Evolutionary conservation across 1,140 invertebrate genomes (phyloP).

Genomic region (Leucophenga varia): DNA sequence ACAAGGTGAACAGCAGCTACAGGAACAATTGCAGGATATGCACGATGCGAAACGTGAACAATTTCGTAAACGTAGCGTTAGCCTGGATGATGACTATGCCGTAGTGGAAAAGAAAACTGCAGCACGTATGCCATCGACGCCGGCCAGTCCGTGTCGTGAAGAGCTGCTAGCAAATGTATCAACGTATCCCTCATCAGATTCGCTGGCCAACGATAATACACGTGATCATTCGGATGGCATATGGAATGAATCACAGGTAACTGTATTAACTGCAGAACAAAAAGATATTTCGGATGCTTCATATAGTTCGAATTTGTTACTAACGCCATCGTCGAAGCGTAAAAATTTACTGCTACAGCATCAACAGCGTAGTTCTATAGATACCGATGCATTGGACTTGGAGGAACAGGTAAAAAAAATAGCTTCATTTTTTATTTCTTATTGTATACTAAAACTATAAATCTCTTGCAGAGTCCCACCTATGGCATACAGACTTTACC

Average conservation of each 20-base stretch:
- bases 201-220: constrained; percentile 71
- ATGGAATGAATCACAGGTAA: constrained; percentile 85
- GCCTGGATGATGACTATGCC: constrained; percentile 57
- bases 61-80: constrained; percentile 67
- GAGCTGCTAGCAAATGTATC: constrained; percentile 58
- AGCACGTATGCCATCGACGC: constrained; percentile 57
- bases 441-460: too few relatives aligned
- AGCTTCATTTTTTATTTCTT: too few relatives aligned
- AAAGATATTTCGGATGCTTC: constrained; percentile 57
- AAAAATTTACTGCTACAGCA: constrained; percentile 77
- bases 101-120: constrained; percentile 15
- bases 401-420: constrained; percentile 74
- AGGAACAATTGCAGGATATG: background rate
- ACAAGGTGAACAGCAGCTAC: background rate
- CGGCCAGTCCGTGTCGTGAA: constrained; percentile 59
- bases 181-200: constrained; percentile 79
- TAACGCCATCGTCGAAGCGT: constrained; percentile 74
- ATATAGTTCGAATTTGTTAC: constrained; percentile 56
- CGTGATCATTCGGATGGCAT: constrained; percentile 80
- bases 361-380: constrained; percentile 80
- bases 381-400: constrained; percentile 73
- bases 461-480: constrained; percentile 35
- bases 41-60: constrained; percentile 30
- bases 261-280: constrained; percentile 70
- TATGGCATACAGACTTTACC: constrained; percentile 42